These are phyloP conservation scores for Scomber scombrus DNA, from an alignment of 2,113 vertebrate species.

Conservation along the genomic window DNA sequence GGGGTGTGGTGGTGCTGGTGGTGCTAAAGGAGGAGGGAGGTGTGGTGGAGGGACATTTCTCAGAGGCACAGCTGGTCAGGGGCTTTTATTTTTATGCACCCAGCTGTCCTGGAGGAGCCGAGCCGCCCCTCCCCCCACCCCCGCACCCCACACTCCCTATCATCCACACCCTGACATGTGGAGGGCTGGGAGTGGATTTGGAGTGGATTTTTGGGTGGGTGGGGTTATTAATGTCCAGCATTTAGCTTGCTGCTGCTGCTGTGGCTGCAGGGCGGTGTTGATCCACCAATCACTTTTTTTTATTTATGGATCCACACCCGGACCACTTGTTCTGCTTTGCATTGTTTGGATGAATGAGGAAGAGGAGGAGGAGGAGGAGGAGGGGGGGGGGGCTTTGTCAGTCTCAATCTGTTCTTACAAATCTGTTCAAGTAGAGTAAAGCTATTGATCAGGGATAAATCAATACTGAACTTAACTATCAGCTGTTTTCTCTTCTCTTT, in stretches of 20 bases:
- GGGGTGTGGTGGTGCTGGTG: conserved; percentile 41
- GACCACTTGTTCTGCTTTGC: not conserved
- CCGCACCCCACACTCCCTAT: not conserved
- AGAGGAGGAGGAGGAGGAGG: no score
- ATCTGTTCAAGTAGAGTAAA: not conserved
- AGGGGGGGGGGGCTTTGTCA: not conserved
- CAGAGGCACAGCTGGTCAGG: conserved; percentile 76
- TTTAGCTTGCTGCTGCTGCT: conserved; percentile 5
- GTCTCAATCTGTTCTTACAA: not conserved
- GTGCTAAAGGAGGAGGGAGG: not conserved
- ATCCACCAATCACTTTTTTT: conserved; percentile 42
- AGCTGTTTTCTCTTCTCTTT: conserved; percentile 14
- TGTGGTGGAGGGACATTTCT: conserved; percentile 55
- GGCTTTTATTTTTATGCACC: conserved; percentile 85
- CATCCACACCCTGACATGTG: conserved; percentile 50
- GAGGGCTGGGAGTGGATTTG: conserved; percentile 51
- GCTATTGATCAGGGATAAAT: conserved; percentile 12
- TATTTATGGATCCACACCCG: conserved; percentile 48
- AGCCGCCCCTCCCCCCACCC: conserved; percentile 7
- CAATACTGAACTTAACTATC: conserved; percentile 16
- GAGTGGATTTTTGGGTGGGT: conserved; percentile 43
- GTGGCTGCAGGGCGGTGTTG: conserved; percentile 17
- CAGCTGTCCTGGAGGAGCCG: conserved; percentile 81
- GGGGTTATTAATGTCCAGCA: conserved; percentile 41
- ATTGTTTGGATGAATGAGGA: conserved; percentile 58